Conservation (phyloP, 2,113 vertebrate species). For the Coregonus clupeaformis region DNA sequence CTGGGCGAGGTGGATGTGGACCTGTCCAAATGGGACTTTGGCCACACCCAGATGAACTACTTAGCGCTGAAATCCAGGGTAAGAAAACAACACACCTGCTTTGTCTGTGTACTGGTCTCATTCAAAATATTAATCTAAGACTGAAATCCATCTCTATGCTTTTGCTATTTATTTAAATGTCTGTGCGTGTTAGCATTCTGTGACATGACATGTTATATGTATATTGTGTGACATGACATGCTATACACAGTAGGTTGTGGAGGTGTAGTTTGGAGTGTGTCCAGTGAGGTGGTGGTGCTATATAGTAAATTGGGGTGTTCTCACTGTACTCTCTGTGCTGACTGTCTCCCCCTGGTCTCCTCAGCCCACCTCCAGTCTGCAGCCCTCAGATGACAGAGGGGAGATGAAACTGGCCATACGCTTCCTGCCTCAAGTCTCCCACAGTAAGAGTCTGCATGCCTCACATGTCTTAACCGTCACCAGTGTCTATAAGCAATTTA, state of each 20-base stretch:
- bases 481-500: neutral
- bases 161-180: neutral
- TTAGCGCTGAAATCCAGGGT: constrained; percentile 87
- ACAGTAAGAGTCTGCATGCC: constrained; percentile 66
- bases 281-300: neutral
- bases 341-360: constrained; percentile 6
- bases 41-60: constrained; percentile 84
- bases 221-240: too few species aligned
- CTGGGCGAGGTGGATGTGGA: constrained; percentile 93
- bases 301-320: neutral
- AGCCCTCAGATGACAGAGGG: constrained; percentile 78
- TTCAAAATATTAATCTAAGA: constrained; percentile 1
- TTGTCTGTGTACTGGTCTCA: constrained; percentile 31
- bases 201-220: neutral
- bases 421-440: constrained; percentile 83
- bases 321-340: constrained; percentile 7
- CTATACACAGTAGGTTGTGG: neutral
- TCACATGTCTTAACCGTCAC: neutral
- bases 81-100: constrained; percentile 23
- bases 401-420: constrained; percentile 89
- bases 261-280: constrained; percentile 5
- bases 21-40: constrained; percentile 89
- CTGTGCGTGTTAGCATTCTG: neutral
- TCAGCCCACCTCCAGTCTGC: constrained; percentile 73
- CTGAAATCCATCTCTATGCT: constrained; percentile 1